phyloP scores from a whole-genome alignment of 2,113 vertebrate species.

The Hypomesus transpacificus region DNA sequence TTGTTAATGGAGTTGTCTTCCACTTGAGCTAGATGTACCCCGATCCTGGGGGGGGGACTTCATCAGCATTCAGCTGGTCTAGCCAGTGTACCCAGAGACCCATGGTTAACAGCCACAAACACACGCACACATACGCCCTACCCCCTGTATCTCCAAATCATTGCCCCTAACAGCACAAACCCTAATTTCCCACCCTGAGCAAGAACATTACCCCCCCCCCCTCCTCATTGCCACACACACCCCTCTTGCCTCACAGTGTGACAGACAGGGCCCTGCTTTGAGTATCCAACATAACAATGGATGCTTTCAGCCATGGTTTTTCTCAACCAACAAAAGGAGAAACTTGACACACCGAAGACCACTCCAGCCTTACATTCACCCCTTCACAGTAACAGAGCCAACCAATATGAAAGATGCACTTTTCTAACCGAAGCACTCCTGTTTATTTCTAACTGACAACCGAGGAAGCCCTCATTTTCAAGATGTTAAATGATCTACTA shows the following conservation, averaged over 20 bases:
- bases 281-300: constrained; percentile 53
- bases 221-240: constrained; percentile 11
- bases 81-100: constrained; percentile 11
- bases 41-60: constrained; percentile 14
- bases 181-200: neutral
- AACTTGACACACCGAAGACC: constrained; percentile 46
- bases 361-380: constrained; percentile 25
- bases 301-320: constrained; percentile 57
- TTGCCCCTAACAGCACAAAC: neutral
- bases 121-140: constrained; percentile 9
- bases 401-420: constrained; percentile 13
- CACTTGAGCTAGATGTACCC: neutral
- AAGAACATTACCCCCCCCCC: neutral
- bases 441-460: constrained; percentile 24
- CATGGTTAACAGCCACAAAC: constrained; percentile 28
- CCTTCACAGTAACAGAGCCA: constrained; percentile 4
- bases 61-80: constrained; percentile 35
- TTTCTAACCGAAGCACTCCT: constrained; percentile 9
- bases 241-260: constrained; percentile 17
- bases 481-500: neutral
- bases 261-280: constrained; percentile 45
- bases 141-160: neutral
- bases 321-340: constrained; percentile 56
- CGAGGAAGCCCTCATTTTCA: neutral
- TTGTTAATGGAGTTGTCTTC: neutral